These are phyloP conservation scores for Notocelia uddmanniana DNA, from an alignment of 2,888 invertebrate species.

Conservation along the genomic window DNA sequence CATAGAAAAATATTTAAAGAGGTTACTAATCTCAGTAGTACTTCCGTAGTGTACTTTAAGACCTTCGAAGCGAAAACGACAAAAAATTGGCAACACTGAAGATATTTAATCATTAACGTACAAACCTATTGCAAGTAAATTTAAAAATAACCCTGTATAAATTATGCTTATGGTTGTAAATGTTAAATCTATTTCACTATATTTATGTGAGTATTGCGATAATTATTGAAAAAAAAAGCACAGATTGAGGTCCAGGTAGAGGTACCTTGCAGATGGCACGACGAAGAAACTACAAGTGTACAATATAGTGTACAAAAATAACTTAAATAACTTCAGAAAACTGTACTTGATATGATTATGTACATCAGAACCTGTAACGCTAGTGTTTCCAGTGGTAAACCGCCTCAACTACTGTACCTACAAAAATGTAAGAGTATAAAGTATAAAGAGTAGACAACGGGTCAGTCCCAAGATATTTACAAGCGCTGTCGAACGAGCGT, in stretches of 20 bases:
- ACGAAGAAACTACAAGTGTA: conserved; percentile 75
- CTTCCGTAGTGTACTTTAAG: conserved; percentile 21
- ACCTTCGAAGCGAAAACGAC: background rate
- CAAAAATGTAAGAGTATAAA: conserved; percentile 49
- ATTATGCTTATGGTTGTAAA: conserved; percentile 82
- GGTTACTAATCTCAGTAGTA: conserved; percentile 46
- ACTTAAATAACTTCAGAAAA: conserved; percentile 70
- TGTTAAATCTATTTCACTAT: conserved; percentile 76
- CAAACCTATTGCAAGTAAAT: conserved; percentile 58
- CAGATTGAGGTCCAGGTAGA: conserved; percentile 81
- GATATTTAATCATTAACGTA: conserved; percentile 45
- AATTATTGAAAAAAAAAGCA: conserved; percentile 77
- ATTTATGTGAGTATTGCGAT: conserved; percentile 81
- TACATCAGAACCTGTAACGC: conserved; percentile 66
- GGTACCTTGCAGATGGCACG: conserved; percentile 78
- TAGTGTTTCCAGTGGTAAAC: conserved; percentile 54
- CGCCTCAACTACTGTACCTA: conserved; percentile 44
- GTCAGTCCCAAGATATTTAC: conserved; percentile 56
- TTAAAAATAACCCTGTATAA: conserved; percentile 85
- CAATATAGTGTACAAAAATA: conserved; percentile 72
- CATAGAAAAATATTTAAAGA: conserved; percentile 50
- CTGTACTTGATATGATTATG: conserved; percentile 83
- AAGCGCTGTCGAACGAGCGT: conserved; percentile 45
- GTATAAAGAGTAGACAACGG: conserved; percentile 57
- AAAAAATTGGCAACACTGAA: conserved; percentile 46